phyloP scores from a whole-genome alignment of 1,140 invertebrate genomes.

The Drosophila melanica region DNA sequence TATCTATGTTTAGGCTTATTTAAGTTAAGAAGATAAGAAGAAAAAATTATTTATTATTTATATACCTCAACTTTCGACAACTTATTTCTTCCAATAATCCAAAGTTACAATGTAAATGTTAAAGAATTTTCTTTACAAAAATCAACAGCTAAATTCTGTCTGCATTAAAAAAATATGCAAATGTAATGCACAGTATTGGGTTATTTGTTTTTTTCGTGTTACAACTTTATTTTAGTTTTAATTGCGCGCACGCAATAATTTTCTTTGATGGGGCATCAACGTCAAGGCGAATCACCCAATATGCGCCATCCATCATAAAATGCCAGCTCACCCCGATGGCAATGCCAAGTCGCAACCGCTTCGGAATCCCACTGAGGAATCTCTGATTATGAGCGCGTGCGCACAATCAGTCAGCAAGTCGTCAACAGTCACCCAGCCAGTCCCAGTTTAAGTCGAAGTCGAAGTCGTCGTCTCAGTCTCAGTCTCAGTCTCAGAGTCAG shows the following conservation, averaged over 20 bases:
- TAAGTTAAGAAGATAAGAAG: neutral
- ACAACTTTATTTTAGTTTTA: constrained; percentile 79
- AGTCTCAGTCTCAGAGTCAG: constrained; percentile 15
- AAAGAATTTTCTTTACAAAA: constrained; percentile 1
- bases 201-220: constrained; percentile 30
- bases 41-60: too few species aligned
- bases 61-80: too few species aligned
- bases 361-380: constrained; percentile 39
- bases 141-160: constrained; percentile 1
- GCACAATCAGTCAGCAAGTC: constrained; percentile 64
- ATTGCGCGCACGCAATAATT: constrained; percentile 80
- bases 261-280: constrained; percentile 79
- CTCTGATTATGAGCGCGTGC: constrained; percentile 78
- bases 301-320: constrained; percentile 80
- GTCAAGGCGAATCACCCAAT: constrained; percentile 74
- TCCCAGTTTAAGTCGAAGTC: constrained; percentile 19
- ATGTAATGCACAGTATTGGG: constrained; percentile 10
- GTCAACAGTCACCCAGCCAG: constrained; percentile 26
- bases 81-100: too few species aligned
- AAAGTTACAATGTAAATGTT: neutral
- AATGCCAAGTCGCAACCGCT: constrained; percentile 10
- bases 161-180: constrained; percentile 19
- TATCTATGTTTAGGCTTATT: neutral
- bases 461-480: constrained; percentile 17
- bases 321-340: constrained; percentile 39